Evolutionary conservation across 2,888 invertebrate species (phyloP).

Genomic region (Palloptera scutellata): DNA sequence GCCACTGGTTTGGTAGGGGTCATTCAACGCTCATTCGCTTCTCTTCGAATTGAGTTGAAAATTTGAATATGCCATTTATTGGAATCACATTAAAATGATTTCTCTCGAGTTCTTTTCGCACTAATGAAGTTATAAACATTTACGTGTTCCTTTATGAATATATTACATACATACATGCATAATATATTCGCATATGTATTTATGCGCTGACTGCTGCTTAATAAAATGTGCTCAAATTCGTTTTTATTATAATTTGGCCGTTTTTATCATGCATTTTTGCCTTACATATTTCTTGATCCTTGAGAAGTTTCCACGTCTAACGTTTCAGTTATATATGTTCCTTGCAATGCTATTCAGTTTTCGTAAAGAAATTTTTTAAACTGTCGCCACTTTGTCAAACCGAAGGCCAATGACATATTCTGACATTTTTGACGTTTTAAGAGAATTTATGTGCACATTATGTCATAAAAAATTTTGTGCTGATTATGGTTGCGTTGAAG

Average conservation of each 20-base stretch:
- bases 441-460: conserved; percentile 30
- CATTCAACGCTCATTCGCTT: background rate
- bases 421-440: conserved; percentile 26
- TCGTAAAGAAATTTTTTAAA: conserved; percentile 7
- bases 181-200: background rate
- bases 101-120: too few relatives aligned
- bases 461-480: conserved; percentile 23
- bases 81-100: too few relatives aligned
- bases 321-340: background rate
- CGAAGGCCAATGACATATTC: conserved; percentile 28
- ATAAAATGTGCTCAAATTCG: too few relatives aligned
- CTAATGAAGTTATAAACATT: background rate
- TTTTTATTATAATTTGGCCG: too few relatives aligned
- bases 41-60: too few relatives aligned
- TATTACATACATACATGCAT: too few relatives aligned
- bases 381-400: conserved; percentile 27
- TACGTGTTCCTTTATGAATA: background rate
- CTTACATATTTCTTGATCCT: too few relatives aligned
- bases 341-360: background rate
- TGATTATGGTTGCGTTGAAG: conserved; percentile 26
- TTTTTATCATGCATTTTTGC: too few relatives aligned
- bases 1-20: background rate
- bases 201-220: background rate
- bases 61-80: too few relatives aligned
- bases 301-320: too few relatives aligned